phyloP scores from a whole-genome alignment of 2,888 invertebrate genomes.

The Amiota mariae region DNA sequence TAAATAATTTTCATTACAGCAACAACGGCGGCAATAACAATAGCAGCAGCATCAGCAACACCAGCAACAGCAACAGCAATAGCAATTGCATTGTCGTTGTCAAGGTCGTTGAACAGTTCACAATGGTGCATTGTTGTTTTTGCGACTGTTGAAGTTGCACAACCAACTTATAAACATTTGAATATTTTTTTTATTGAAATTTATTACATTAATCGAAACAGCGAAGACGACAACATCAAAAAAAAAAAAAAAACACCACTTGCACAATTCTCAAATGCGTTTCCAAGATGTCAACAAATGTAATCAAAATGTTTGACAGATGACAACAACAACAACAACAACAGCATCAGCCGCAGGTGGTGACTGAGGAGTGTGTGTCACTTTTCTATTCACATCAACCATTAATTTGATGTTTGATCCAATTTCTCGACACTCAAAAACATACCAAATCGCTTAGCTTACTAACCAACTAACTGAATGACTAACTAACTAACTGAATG shows the following conservation, averaged over 20 bases:
- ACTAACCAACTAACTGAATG: too few relatives aligned
- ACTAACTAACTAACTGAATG: too few relatives aligned
- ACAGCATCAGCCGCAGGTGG: background rate
- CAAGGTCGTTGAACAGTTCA: conserved; percentile 49
- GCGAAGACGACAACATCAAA: conserved; percentile 8
- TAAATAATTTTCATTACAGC: conserved; percentile 27
- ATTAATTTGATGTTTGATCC: conserved; percentile 34
- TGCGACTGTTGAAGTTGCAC: background rate
- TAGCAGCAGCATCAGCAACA: conserved; percentile 32
- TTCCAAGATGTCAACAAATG: conserved; percentile 31
- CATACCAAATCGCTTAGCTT: conserved; percentile 39
- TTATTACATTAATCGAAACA: background rate
- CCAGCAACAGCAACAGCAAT: conserved; percentile 26
- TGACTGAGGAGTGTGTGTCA: too few relatives aligned
- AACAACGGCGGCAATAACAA: conserved; percentile 33
- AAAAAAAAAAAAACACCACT: too few relatives aligned
- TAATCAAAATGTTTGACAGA: conserved; percentile 46
- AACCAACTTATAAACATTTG: conserved; percentile 7
- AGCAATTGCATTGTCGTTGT: conserved; percentile 33
- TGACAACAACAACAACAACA: conserved; percentile 9
- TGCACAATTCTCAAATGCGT: conserved; percentile 35
- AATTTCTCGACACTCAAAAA: conserved; percentile 46
- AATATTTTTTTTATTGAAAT: background rate
- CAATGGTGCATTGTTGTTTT: conserved; percentile 54
- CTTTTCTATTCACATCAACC: too few relatives aligned